Conservation (phyloP, 2,113 vertebrate genomes). For the Tetrax tetrax region DNA sequence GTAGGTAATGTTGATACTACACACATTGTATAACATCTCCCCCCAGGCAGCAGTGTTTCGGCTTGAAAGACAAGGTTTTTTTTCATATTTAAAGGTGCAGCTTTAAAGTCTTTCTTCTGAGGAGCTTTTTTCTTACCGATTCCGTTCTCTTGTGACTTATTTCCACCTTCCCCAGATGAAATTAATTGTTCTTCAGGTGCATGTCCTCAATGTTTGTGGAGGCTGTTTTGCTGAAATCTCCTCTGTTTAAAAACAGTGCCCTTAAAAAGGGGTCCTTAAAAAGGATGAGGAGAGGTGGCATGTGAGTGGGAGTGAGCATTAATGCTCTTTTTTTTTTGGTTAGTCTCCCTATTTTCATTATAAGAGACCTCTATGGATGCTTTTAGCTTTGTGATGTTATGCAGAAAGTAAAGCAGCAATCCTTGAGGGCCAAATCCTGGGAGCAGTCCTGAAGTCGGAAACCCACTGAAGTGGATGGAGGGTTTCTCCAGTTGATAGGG, state of each 20-base stretch:
- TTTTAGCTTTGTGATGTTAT: not conserved
- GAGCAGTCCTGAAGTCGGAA: not conserved
- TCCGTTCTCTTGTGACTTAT: not conserved
- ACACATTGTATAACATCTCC: not conserved
- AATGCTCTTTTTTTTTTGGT: not conserved
- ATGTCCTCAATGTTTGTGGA: not conserved
- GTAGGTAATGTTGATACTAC: not conserved
- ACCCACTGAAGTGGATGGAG: not conserved
- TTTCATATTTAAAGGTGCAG: not conserved
- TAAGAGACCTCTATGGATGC: not conserved
- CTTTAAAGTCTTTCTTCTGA: not conserved
- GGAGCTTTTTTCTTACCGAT: not conserved
- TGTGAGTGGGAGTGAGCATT: not conserved
- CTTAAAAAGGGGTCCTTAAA: not conserved
- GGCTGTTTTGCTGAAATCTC: not conserved
- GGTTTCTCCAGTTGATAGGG: not conserved
- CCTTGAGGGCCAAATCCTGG: fast-evolving
- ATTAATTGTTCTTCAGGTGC: not conserved
- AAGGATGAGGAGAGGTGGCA: not conserved
- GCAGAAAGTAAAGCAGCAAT: not conserved
- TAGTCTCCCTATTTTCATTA: not conserved
- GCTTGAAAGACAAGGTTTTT: not conserved
- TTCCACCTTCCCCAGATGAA: not conserved
- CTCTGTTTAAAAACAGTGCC: not conserved
- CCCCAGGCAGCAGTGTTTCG: not conserved